Evolutionary conservation across 1,140 invertebrate genomes (phyloP), one percentile per base, ranked within the genome.

Genomic region (Glossosoma conforme): DNA sequence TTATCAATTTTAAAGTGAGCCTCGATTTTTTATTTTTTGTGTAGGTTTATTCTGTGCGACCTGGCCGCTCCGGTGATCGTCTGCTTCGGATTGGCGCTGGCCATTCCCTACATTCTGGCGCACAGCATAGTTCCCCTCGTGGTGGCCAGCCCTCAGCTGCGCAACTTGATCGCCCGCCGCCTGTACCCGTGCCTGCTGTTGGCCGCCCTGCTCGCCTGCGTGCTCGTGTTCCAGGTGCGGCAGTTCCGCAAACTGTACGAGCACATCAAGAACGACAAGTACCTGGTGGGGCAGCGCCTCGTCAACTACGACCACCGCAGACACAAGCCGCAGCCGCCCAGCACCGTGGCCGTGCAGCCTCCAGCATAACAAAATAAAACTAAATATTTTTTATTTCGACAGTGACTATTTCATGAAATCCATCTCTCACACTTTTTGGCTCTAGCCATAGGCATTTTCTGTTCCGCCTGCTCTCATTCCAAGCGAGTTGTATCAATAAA

Each of bases 191-290:
- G 89, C 53, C 74, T 96, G 19, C 68, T 98, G 33, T 68, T 91
- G 17, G 70, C 88, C 10, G 77, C 79, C 30, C 63, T 89, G 4
- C 69, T 87, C 24, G 73, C 80, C 35, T 78, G 82, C 33, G 78
- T 93, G 37, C 76, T 92, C 36, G 75, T 81, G 43, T 82, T 90
- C 64, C 89, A 93, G 74, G 84, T 95, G 24, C 81, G 86, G 45
- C 95, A 98, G 65, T 94, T 98, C 68, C 85, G 82, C 60, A 88
- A 92, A 61, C 76, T 99, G 0, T 98, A 98, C 65, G 91, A 98
- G 66, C 95, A 97, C 70, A 99, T 99, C 64, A 97, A 97, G 71
- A 98, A 99, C 76, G 96, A 99, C 66, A 98, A 98, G 76, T 98
- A 97, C 75, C 78, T 98, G 18, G 93, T 98, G 2, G 94, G 95